Evolutionary conservation across 2,113 vertebrate genomes (phyloP).

Genomic region (Hyperopisus bebe): DNA sequence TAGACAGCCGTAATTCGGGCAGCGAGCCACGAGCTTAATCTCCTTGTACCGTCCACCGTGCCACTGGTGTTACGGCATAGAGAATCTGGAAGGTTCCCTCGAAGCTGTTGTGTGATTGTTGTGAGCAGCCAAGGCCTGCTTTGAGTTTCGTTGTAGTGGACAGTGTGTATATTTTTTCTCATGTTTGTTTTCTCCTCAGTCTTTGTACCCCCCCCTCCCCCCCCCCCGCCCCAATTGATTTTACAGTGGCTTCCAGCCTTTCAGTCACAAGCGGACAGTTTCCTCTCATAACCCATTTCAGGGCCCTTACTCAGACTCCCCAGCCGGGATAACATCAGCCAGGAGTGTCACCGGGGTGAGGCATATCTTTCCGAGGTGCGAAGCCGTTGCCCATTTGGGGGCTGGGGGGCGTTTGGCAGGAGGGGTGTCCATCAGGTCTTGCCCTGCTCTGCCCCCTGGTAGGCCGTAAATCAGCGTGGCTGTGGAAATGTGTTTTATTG

Average conservation of each 20-base stretch:
- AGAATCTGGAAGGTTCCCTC: not conserved
- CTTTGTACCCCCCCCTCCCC: not conserved
- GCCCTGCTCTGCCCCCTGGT: conserved; percentile 24
- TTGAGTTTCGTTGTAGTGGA: not conserved
- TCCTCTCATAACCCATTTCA: conserved; percentile 50
- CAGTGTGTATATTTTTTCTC: not conserved
- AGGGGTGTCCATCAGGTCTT: not conserved
- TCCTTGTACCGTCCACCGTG: not conserved
- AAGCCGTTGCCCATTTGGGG: conserved; percentile 55
- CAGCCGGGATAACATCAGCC: conserved; percentile 59
- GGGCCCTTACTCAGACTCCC: conserved; percentile 58
- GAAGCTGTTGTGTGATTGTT: not conserved
- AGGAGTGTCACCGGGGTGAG: conserved; percentile 56
- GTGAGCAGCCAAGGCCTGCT: not conserved
- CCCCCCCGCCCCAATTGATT: conserved; percentile 12
- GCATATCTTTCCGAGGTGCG: conserved; percentile 58
- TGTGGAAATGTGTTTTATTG: conserved; percentile 67
- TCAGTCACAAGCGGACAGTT: conserved; percentile 30
- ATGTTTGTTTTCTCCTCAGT: not conserved
- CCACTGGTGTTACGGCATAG: not conserved
- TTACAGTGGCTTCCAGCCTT: conserved; percentile 56
- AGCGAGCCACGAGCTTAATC: not conserved
- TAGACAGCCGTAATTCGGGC: not conserved
- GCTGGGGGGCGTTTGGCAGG: conserved; percentile 43
- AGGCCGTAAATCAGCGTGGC: conserved; percentile 57